These are phyloP conservation scores for Macrophya alboannulata DNA, from an alignment of 2,888 invertebrate genomes.

Conservation along the genomic window DNA sequence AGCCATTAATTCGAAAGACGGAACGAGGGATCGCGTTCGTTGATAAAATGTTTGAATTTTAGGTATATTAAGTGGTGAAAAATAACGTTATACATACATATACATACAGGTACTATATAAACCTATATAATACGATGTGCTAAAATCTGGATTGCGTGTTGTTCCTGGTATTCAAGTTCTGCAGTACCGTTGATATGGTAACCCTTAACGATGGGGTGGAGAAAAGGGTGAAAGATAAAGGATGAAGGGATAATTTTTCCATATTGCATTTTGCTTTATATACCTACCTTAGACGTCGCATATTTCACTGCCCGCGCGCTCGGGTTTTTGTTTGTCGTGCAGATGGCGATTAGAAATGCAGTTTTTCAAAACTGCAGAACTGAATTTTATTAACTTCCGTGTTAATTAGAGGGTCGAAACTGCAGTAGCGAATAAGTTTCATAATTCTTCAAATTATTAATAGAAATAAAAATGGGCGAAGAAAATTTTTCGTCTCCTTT, in stretches of 20 bases:
- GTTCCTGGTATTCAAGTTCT: not conserved
- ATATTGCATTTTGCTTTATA: not conserved
- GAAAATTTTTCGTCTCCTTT: too few relatives aligned
- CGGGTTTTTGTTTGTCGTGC: constrained; percentile 18
- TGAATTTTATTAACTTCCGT: not conserved
- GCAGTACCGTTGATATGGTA: constrained; percentile 29
- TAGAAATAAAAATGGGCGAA: too few relatives aligned
- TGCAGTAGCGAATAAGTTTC: too few relatives aligned
- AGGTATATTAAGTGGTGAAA: not conserved
- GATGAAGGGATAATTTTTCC: constrained; percentile 22
- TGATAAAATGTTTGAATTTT: not conserved
- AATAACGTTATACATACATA: not conserved
- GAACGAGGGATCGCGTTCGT: not conserved
- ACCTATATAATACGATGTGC: too few relatives aligned
- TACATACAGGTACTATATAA: not conserved
- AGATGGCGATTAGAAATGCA: constrained; percentile 22
- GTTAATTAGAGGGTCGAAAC: not conserved
- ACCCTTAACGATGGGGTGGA: constrained; percentile 26
- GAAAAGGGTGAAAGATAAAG: not conserved
- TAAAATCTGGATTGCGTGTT: constrained; percentile 2
- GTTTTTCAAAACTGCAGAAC: not conserved
- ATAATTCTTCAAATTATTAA: too few relatives aligned
- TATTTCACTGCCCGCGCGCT: not conserved
- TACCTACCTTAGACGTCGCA: not conserved
- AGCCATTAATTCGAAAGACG: not conserved